These are phyloP conservation scores for Sorex fumeus DNA, from an alignment of 2,113 vertebrate species.

Conservation along the genomic window DNA sequence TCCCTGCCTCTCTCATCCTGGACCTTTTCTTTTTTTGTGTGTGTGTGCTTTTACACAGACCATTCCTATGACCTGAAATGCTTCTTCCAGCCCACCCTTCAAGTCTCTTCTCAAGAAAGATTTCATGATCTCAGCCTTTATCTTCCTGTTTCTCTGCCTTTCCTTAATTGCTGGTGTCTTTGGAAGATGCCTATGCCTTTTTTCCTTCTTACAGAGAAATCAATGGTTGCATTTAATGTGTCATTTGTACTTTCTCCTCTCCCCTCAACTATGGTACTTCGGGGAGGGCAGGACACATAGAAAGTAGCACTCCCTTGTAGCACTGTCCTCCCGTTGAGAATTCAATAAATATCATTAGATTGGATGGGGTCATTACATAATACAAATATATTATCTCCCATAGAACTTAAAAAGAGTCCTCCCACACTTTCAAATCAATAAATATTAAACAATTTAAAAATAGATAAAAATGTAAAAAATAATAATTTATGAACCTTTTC, in stretches of 20 bases:
- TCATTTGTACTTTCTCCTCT: not conserved
- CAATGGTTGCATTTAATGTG: not conserved
- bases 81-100: not conserved
- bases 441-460: not conserved
- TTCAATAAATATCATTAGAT: not conserved
- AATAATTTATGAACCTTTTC: not conserved
- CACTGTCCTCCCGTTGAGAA: too few relatives aligned
- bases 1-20: rapidly evolving
- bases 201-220: not conserved
- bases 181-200: not conserved
- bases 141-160: not conserved
- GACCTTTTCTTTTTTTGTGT: not conserved
- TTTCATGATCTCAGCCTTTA: not conserved
- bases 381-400: not conserved
- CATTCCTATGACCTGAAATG: not conserved
- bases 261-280: too few relatives aligned
- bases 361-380: not conserved
- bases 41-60: not conserved
- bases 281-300: not conserved
- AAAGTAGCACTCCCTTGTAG: too few relatives aligned
- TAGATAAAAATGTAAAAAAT: not conserved
- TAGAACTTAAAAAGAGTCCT: not conserved
- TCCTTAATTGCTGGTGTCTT: not conserved
- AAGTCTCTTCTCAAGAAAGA: not conserved
- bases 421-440: not conserved